Conservation (phyloP, 2,888 invertebrate species). For the Eupithecia tripunctaria region DNA sequence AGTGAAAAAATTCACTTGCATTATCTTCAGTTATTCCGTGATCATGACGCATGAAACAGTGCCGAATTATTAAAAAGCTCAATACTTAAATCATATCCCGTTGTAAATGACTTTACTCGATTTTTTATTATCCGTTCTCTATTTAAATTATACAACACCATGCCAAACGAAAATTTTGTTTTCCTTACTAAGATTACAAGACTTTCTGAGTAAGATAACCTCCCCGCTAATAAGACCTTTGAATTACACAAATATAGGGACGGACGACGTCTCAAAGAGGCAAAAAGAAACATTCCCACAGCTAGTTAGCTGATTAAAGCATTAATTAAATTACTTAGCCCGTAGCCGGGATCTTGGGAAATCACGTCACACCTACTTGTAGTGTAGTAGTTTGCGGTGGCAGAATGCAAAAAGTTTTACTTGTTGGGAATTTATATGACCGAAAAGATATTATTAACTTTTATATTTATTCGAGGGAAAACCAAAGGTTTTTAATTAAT, state of each 20-base stretch:
- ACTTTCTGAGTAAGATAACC: slow-evolving; percentile 7
- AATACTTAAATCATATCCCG: no score
- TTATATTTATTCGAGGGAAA: background rate
- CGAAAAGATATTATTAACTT: background rate
- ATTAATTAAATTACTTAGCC: slow-evolving; percentile 72
- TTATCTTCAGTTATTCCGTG: no score
- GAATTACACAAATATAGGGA: slow-evolving; percentile 22
- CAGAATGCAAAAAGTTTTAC: slow-evolving; percentile 22
- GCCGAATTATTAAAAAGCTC: no score
- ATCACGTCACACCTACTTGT: slow-evolving; percentile 53
- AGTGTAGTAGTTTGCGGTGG: slow-evolving; percentile 19
- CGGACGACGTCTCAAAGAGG: slow-evolving; percentile 35
- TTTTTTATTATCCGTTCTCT: no score
- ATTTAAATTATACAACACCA: background rate
- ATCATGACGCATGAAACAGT: no score
- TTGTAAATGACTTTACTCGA: no score
- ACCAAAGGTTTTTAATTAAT: no score
- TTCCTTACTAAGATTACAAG: background rate
- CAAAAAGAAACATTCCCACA: slow-evolving; percentile 51
- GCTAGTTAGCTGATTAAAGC: slow-evolving; percentile 74
- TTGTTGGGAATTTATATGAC: slow-evolving; percentile 13
- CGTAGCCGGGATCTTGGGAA: slow-evolving; percentile 65
- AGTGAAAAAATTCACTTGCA: no score
- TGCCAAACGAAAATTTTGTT: background rate
- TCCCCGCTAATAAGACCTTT: slow-evolving; percentile 13